A percentile compares a stretch with the other conserved stretches of the same genome.
These are phyloP conservation scores for Apeira syringaria DNA, from an alignment of 2,888 invertebrate species.

Conservation along the genomic window DNA sequence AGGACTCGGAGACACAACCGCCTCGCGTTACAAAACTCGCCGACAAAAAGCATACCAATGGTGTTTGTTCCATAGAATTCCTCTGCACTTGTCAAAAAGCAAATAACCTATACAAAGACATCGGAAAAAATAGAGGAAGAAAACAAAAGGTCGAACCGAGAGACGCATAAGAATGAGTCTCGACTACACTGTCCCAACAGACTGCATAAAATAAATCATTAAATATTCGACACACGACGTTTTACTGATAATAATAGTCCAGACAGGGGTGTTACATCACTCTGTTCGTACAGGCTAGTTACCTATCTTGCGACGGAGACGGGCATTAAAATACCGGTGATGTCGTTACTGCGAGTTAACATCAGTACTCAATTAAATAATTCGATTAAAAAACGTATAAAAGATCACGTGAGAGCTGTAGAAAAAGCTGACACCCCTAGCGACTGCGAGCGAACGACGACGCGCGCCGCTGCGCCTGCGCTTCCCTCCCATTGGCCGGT, in stretches of 20 bases:
- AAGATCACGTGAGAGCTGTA: slow-evolving; percentile 69
- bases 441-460: slow-evolving; percentile 63
- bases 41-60: slow-evolving; percentile 47
- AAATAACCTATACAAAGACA: slow-evolving; percentile 71
- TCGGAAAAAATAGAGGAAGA: slow-evolving; percentile 57
- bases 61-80: slow-evolving; percentile 69
- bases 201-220: slow-evolving; percentile 63
- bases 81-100: slow-evolving; percentile 73
- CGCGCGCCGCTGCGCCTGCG: slow-evolving; percentile 76
- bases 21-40: slow-evolving; percentile 4
- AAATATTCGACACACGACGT: slow-evolving; percentile 65
- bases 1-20: neutral
- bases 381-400: slow-evolving; percentile 54
- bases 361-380: slow-evolving; percentile 65
- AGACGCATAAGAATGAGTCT: slow-evolving; percentile 58
- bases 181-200: slow-evolving; percentile 42
- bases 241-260: slow-evolving; percentile 52
- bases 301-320: neutral
- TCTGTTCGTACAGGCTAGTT: neutral
- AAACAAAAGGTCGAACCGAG: slow-evolving; percentile 63
- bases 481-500: slow-evolving; percentile 61
- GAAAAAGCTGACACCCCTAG: slow-evolving; percentile 78
- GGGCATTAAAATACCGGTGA: slow-evolving; percentile 4
- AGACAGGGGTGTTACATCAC: slow-evolving; percentile 41
- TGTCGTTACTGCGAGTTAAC: slow-evolving; percentile 22